phyloP scores from a whole-genome alignment of 2,113 vertebrate species.

The Forbesichthys agassizii region DNA sequence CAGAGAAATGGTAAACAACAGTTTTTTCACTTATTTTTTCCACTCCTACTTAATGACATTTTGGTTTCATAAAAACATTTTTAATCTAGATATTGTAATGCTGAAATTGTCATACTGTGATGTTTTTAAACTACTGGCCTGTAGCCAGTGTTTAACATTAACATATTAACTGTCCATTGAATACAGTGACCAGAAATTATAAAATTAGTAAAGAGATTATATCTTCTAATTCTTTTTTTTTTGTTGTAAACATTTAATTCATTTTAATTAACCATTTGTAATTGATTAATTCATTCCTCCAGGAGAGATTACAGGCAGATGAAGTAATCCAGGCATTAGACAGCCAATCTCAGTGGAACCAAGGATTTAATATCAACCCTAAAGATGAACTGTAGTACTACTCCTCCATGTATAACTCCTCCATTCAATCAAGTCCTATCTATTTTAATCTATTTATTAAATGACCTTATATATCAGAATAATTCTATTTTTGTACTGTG shows the following conservation, averaged over 20 bases:
- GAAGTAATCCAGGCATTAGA: conserved; percentile 88
- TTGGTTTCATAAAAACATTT: too few species aligned
- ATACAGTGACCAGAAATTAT: neutral
- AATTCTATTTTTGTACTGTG: conserved; percentile 94
- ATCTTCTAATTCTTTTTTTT: neutral
- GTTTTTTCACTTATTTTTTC: too few species aligned
- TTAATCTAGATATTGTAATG: neutral
- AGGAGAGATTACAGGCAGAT: conserved; percentile 95
- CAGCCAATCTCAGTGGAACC: conserved; percentile 72
- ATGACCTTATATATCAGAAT: conserved; percentile 85
- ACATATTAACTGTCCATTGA: too few species aligned
- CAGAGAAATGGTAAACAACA: conserved; percentile 87
- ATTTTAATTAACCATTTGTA: neutral
- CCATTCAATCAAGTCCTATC: conserved; percentile 32
- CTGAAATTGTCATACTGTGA: neutral
- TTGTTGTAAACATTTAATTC: neutral
- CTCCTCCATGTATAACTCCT: neutral
- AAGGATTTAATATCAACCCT: conserved; percentile 85
- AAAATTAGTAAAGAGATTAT: too few species aligned
- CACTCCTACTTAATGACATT: too few species aligned
- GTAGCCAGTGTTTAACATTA: too few species aligned
- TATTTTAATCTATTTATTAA: conserved; percentile 88
- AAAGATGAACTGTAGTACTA: conserved; percentile 88
- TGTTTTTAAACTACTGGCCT: too few species aligned
- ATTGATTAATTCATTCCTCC: conserved; percentile 12